Evolutionary conservation across 2,888 invertebrate species (phyloP), one percentile per base, ranked within the genome.

Genomic region (Himalopsyche anomala): DNA sequence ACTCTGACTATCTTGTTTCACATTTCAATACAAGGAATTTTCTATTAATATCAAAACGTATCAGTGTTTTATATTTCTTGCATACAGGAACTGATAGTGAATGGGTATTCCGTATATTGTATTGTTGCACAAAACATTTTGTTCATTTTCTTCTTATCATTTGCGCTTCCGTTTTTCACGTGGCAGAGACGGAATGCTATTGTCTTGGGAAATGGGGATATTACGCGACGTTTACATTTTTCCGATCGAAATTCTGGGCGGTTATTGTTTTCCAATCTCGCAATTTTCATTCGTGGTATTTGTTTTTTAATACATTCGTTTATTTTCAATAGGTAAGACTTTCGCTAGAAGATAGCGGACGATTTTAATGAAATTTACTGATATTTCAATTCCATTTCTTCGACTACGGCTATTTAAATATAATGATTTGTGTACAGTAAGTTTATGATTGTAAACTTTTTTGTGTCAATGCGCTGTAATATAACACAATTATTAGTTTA

Each of bases 101-200:
- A 74, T 15, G 74, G 38, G 15, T 74, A 74, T 74, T 74, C 15
- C 36, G 9, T 74, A 74, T 74, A 74, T 74, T 74, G 36, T 74
- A 74, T 74, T 74, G 74, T 74, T 74, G 74, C 74, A 74, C 74
- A 74, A 74, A 74, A 74, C 74, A 74, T 74, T 74, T 74, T 74
- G 74, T 74, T 74, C 62, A 62, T 62, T 62, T 62, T 62, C 36
- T 74, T 74, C 74, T 74, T 74, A 74, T 74, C 74, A 74, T 74
- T 74, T 74, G 74, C 74, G 74, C 74, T 74, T 74, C 74, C 74
- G 74, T 28, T 36, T 74, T 74, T 74, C 74, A 74, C 74, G 74
- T 74, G 74, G 74, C 74, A 36, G 74, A 74, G 74, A 74, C 28
- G 36, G 74, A 74, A 74, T 74, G 74, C 74, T 36, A 74, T 74